Percentiles rank a stretch among this genome's conserved stretches.
These are phyloP conservation scores for Brachyopa scutellaris DNA, from an alignment of 2,888 invertebrate genomes.

Conservation along the genomic window DNA sequence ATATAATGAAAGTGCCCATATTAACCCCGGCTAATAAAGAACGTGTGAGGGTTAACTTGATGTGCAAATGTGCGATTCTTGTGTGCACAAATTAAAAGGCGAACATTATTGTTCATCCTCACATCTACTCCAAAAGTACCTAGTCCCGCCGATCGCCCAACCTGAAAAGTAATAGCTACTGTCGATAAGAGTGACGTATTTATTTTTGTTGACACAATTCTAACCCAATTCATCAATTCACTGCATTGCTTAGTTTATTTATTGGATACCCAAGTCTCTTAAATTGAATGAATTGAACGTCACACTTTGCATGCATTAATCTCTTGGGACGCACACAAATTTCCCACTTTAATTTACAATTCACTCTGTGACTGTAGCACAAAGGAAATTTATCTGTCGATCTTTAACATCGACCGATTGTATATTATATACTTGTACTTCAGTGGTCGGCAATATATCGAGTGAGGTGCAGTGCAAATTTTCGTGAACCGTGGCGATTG, in stretches of 20 bases:
- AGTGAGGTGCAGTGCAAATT: slow-evolving; percentile 16
- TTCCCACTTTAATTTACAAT: background rate
- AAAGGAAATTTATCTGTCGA: background rate
- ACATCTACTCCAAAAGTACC: background rate
- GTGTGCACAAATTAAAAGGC: background rate
- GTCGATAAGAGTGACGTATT: too few relatives aligned
- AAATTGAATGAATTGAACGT: background rate
- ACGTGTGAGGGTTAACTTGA: too few relatives aligned
- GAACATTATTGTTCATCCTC: background rate
- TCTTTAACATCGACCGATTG: slow-evolving; percentile 4
- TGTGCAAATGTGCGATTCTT: too few relatives aligned
- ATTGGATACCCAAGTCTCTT: background rate
- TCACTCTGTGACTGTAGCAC: background rate
- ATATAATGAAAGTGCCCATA: too few relatives aligned
- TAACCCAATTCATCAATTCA: background rate
- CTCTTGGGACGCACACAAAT: background rate
- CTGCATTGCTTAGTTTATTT: background rate
- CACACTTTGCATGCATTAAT: slow-evolving; percentile 13
- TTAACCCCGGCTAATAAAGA: too few relatives aligned
- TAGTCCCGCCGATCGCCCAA: too few relatives aligned
- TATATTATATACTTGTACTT: slow-evolving; percentile 2
- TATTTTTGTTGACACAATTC: too few relatives aligned
- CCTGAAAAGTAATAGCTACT: too few relatives aligned
- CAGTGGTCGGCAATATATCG: slow-evolving; percentile 2
- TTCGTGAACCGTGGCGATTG: slow-evolving; percentile 4